A percentile compares a stretch with the other conserved stretches of the same genome.
phyloP scores from a whole-genome alignment of 2,888 invertebrate genomes.

The Ophion ellenae region DNA sequence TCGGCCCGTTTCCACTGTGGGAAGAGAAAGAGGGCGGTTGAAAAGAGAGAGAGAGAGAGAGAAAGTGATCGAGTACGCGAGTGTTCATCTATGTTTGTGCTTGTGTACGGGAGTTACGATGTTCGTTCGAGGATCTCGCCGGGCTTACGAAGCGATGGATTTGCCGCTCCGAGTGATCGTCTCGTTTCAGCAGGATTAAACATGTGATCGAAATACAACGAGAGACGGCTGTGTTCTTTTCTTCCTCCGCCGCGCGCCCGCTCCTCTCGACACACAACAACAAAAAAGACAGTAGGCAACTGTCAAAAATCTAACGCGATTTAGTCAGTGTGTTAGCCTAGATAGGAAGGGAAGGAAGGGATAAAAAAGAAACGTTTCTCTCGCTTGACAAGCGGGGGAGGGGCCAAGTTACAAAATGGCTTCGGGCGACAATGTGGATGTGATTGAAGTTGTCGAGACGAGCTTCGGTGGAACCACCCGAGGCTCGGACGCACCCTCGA shows the following conservation, averaged over 20 bases:
- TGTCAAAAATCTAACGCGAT: conserved; percentile 66
- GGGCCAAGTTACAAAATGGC: conserved; percentile 87
- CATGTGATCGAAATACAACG: conserved; percentile 36
- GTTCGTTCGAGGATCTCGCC: conserved; percentile 41
- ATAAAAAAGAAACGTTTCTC: conserved; percentile 22
- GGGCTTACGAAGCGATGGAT: conserved; percentile 44
- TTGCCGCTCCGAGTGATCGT: background rate
- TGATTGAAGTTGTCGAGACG: conserved; percentile 91
- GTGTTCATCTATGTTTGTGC: conserved; percentile 26
- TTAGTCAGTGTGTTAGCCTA: conserved; percentile 23
- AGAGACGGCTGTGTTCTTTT: conserved; percentile 14
- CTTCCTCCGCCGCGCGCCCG: conserved; percentile 31
- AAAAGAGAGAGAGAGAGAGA: background rate
- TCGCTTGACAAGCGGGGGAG: conserved; percentile 60
- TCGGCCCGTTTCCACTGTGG: background rate
- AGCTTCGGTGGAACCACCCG: conserved; percentile 81
- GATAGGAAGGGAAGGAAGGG: conserved; percentile 2
- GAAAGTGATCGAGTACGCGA: background rate
- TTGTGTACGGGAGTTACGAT: conserved; percentile 37
- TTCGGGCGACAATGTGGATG: conserved; percentile 92
- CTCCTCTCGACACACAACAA: conserved; percentile 9
- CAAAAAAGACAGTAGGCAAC: conserved; percentile 20
- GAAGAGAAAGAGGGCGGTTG: too few relatives aligned
- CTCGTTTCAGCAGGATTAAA: conserved; percentile 39
- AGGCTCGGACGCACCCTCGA: conserved; percentile 85